These are phyloP conservation scores for Brenthis hecate DNA, from an alignment of 2,888 invertebrate genomes.

Conservation along the genomic window DNA sequence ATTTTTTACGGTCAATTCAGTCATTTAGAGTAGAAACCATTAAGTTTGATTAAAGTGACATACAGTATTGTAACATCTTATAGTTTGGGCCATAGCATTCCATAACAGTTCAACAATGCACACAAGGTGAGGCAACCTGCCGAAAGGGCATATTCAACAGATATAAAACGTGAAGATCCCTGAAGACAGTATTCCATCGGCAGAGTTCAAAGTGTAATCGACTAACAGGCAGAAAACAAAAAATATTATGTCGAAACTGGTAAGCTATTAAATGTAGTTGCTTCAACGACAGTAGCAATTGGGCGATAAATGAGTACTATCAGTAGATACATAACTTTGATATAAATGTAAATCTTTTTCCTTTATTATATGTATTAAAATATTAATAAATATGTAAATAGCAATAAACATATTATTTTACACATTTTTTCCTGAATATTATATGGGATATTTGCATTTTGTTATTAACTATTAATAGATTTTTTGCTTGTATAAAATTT, in stretches of 20 bases:
- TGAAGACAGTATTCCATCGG: constrained; percentile 60
- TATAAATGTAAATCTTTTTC: too few relatives aligned
- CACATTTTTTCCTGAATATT: too few relatives aligned
- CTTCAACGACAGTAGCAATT: background rate
- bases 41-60: background rate
- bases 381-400: too few relatives aligned
- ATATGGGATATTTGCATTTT: too few relatives aligned
- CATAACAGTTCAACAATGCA: constrained; percentile 67
- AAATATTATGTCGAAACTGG: constrained; percentile 64
- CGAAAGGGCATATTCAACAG: constrained; percentile 72
- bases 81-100: constrained; percentile 53
- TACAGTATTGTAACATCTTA: constrained; percentile 44
- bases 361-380: too few relatives aligned
- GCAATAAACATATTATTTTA: too few relatives aligned
- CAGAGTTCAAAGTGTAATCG: constrained; percentile 54
- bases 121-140: constrained; percentile 75
- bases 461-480: too few relatives aligned
- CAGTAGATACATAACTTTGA: too few relatives aligned
- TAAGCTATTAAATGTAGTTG: constrained; percentile 48
- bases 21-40: background rate
- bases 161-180: constrained; percentile 77
- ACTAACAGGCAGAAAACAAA: constrained; percentile 46
- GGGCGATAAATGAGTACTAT: too few relatives aligned
- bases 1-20: too few relatives aligned
- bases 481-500: background rate